Evolutionary conservation across 2,888 invertebrate genomes (phyloP), one percentile per base, ranked within the genome.

Genomic region (Scaptomyza cyrtandrae): DNA sequence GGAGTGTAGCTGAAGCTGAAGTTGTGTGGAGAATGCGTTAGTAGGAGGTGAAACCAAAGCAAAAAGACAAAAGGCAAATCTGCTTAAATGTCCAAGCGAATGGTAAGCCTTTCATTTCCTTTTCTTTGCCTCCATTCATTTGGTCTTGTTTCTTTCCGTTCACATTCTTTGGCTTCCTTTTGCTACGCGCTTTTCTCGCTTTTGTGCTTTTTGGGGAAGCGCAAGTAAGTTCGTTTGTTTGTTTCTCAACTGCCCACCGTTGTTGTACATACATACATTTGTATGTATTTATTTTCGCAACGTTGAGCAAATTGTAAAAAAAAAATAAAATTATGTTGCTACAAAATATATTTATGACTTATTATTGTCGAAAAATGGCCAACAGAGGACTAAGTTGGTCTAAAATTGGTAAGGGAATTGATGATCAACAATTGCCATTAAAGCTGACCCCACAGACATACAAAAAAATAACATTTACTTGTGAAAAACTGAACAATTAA

Each of bases 81-180:
- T 86, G 86, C 88, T 89, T 89, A 85, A 89, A 76, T 84, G 81
- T 88, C 75, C 77, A 46, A 60, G 68, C 78, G 75, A 84, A 84
- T 87, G 49, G 76, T 81, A 85, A 85, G 89, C 78, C 86, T 78
- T 88, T 82, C 71, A 46, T 41, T 48, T 49, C 33, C 48, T 29
- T 14, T 29, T 4, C 37, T 37, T 55, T 44, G 31, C 49, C 29
- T 13, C 14, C 37, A 46, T 31, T 60, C 31, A 14, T 2, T 11
- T 10, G 14, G 10, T 33, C 35, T 55, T 13, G 13, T 27, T 37
- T 33, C 52, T 46, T 37, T 33, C 52, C 43, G 27, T 13, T 24
- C 24, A 19, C 45, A 19, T 43, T 50, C 58, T 46, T 39, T 13
- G 35, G 57, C 45, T 64, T 53, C 31, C 43, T 46, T 52, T 37